These are phyloP conservation scores for Linepithema humile DNA, from an alignment of 1,140 invertebrate genomes.

Conservation along the genomic window DNA sequence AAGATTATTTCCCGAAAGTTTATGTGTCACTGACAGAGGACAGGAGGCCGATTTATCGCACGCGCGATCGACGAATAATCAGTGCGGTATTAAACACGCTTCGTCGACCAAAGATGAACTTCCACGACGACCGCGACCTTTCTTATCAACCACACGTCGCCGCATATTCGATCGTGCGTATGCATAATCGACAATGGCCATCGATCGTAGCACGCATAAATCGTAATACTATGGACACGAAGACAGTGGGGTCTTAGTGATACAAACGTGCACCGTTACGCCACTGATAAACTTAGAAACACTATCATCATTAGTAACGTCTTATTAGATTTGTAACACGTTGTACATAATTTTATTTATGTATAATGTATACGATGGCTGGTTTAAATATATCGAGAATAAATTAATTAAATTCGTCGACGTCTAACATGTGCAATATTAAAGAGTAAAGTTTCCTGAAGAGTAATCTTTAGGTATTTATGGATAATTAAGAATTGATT, in stretches of 20 bases:
- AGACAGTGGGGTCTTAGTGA: neutral
- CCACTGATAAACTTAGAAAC: neutral
- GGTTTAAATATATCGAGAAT: neutral
- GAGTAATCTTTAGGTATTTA: neutral
- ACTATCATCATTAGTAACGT: neutral
- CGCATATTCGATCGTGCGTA: slow-evolving; percentile 45
- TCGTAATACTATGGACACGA: neutral
- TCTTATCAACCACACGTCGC: slow-evolving; percentile 60
- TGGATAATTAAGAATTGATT: slow-evolving; percentile 31
- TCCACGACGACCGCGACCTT: slow-evolving; percentile 64
- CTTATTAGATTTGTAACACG: neutral
- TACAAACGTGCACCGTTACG: neutral
- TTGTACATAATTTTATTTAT: neutral
- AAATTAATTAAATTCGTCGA: neutral
- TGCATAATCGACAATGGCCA: slow-evolving; percentile 59
- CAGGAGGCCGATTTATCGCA: neutral
- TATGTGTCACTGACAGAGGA: neutral
- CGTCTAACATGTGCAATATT: neutral
- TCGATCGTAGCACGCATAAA: slow-evolving; percentile 10
- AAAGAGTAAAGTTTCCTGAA: neutral
- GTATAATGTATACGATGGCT: neutral
- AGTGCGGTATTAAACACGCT: slow-evolving; percentile 26
- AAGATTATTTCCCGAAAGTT: slow-evolving; percentile 22
- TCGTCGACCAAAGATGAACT: slow-evolving; percentile 61
- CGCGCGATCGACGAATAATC: slow-evolving; percentile 27